Percentiles rank a stretch among this genome's conserved stretches.
These are phyloP conservation scores for Myanophis thanlyinensis DNA, from an alignment of 2,113 vertebrate species.

Conservation along the genomic window DNA sequence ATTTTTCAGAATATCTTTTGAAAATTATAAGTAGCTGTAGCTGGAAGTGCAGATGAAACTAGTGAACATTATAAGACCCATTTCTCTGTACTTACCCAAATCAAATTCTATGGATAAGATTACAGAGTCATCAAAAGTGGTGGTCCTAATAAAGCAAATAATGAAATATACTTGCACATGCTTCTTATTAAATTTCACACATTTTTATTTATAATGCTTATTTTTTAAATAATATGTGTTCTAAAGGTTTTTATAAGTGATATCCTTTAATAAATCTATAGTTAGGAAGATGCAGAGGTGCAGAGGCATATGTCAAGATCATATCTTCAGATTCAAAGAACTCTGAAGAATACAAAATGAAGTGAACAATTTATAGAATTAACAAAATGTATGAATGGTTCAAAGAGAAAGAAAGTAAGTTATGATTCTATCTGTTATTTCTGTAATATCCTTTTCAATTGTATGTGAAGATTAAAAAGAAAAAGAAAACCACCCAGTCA, in stretches of 20 bases:
- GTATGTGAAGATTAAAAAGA: background rate
- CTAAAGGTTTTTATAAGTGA: background rate
- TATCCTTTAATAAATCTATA: background rate
- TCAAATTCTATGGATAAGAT: background rate
- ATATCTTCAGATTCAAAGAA: background rate
- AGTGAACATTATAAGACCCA: background rate
- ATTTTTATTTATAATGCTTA: background rate
- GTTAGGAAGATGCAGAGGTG: background rate
- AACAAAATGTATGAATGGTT: background rate
- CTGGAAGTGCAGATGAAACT: background rate
- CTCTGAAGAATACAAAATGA: background rate
- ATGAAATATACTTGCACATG: background rate
- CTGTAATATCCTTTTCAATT: background rate
- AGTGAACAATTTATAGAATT: background rate
- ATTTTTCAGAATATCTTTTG: background rate
- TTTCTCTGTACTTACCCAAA: background rate
- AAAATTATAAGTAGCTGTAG: background rate
- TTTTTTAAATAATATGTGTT: background rate
- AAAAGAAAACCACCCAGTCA: background rate
- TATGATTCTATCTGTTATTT: background rate
- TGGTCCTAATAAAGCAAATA: background rate
- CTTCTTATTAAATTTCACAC: background rate
- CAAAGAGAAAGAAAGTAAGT: background rate
- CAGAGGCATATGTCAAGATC: background rate
- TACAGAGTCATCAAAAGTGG: background rate